A percentile compares a stretch with the other conserved stretches of the same genome.
phyloP scores from a whole-genome alignment of 2,113 vertebrate species.

The Polypterus bichir region DNA sequence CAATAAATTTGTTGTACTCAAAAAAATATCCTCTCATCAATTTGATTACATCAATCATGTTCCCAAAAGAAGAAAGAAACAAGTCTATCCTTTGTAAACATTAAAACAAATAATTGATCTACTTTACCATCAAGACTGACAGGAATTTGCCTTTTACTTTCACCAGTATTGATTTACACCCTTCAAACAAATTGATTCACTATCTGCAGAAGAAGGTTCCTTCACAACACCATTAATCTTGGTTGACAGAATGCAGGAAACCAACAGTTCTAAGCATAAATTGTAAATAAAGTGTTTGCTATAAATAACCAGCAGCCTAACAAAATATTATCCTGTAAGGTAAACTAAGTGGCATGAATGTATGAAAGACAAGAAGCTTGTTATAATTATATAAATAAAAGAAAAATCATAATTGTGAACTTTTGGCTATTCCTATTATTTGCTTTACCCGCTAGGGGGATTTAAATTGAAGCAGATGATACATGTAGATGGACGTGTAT shows the following conservation, averaged over 20 bases:
- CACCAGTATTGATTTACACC: background rate
- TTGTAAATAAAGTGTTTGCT: background rate
- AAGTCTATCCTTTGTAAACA: background rate
- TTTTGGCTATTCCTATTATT: too few species aligned
- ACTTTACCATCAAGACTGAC: background rate
- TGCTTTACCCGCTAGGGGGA: too few species aligned
- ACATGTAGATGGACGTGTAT: too few species aligned
- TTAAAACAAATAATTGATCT: background rate
- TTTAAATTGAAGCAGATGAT: too few species aligned
- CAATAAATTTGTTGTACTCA: background rate
- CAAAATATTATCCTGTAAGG: background rate
- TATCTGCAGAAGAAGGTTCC: background rate
- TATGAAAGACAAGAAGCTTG: too few species aligned
- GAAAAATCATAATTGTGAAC: too few species aligned
- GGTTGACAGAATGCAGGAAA: background rate
- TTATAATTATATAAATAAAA: too few species aligned
- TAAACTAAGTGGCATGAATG: background rate
- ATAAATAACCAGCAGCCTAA: background rate
- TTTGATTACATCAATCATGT: background rate
- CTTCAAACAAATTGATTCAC: slow-evolving; percentile 1
- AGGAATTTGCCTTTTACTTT: background rate
- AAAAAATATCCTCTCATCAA: background rate
- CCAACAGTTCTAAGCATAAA: too few species aligned
- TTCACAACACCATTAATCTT: background rate
- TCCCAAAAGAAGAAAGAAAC: background rate